Percentiles rank a stretch among this genome's conserved stretches.
phyloP scores from a whole-genome alignment of 2,888 invertebrate genomes.

The Ornithoptera alexandrae region DNA sequence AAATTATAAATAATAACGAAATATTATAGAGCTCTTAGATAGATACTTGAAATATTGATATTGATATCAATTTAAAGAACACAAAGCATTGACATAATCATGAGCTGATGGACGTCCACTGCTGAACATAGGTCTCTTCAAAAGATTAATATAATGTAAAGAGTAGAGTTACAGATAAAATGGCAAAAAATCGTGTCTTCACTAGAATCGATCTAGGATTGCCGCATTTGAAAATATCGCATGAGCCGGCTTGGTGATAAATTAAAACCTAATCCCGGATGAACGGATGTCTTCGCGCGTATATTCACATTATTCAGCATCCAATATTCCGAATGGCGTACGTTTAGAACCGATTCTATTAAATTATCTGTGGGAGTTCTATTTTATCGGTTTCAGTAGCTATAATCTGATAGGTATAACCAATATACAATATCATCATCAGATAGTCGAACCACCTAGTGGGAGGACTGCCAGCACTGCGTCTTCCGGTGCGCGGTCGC shows the following conservation, averaged over 20 bases:
- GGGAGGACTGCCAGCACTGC: too few species aligned
- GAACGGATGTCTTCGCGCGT: slow-evolving; percentile 2
- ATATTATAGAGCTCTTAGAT: too few species aligned
- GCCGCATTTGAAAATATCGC: not conserved
- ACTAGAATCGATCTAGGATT: not conserved
- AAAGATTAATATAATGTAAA: not conserved
- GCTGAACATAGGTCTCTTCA: too few species aligned
- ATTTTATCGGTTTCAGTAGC: not conserved
- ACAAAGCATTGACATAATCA: too few species aligned
- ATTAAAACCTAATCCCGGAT: slow-evolving; percentile 8
- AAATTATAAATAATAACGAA: too few species aligned
- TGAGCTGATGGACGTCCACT: too few species aligned
- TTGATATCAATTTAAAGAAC: too few species aligned
- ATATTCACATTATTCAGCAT: slow-evolving; percentile 12
- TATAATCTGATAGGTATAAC: not conserved
- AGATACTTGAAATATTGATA: too few species aligned
- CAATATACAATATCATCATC: too few species aligned
- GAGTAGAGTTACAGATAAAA: not conserved
- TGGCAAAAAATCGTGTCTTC: not conserved
- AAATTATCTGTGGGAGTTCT: slow-evolving; percentile 1
- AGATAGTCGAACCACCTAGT: too few species aligned
- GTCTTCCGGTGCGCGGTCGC: too few species aligned
- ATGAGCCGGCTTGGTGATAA: slow-evolving; percentile 3
- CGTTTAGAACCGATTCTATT: not conserved
- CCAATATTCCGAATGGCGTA: slow-evolving; percentile 14